These are phyloP conservation scores for Lucifuga dentata DNA, from an alignment of 2,113 vertebrate genomes.

Conservation along the genomic window DNA sequence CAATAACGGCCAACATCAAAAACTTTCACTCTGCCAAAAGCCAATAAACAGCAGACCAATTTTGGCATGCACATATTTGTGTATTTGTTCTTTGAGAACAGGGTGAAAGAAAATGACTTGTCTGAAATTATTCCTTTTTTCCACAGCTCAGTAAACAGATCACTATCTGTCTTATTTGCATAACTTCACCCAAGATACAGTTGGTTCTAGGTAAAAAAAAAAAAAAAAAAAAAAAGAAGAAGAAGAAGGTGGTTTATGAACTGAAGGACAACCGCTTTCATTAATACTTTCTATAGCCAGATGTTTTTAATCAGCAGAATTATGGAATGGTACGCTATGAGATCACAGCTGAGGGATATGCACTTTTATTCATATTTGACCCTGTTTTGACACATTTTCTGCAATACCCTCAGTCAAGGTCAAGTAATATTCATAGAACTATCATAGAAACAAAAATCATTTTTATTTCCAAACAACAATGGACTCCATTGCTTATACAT, in stretches of 20 bases:
- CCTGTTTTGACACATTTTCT: neutral
- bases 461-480: conserved; percentile 11
- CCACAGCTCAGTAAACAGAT: neutral
- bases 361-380: neutral
- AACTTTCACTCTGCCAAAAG: conserved; percentile 7
- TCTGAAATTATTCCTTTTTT: neutral
- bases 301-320: no score
- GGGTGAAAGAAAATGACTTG: neutral
- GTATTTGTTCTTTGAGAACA: neutral
- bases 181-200: neutral
- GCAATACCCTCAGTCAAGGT: neutral
- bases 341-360: no score
- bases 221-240: no score
- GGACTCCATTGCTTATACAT: conserved; percentile 28
- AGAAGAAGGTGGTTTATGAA: no score
- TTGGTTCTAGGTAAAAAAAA: no score
- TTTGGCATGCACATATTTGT: neutral
- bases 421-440: neutral
- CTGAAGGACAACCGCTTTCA: no score
- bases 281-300: no score
- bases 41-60: neutral
- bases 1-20: neutral
- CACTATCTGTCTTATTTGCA: neutral
- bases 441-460: conserved; percentile 5
- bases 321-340: no score